Percentiles rank a stretch among this genome's conserved stretches.
These are phyloP conservation scores for Scaptomyza reducta DNA, from an alignment of 2,888 invertebrate species.

Conservation along the genomic window DNA sequence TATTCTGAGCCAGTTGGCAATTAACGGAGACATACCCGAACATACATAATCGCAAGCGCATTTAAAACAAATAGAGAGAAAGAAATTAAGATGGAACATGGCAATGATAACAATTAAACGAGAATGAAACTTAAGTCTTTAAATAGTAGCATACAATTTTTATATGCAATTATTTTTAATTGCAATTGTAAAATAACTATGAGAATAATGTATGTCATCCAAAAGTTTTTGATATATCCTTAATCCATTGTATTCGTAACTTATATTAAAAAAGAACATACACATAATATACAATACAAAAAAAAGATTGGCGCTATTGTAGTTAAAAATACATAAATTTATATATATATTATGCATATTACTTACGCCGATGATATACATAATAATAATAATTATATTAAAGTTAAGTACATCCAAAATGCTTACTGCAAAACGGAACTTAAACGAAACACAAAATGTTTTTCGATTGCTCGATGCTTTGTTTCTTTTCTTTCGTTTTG, in stretches of 20 bases:
- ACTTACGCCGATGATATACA: constrained; percentile 43
- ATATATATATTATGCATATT: constrained; percentile 46
- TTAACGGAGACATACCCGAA: constrained; percentile 76
- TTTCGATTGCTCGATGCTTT: constrained; percentile 37
- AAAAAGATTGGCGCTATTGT: constrained; percentile 71
- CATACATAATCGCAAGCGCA: constrained; percentile 77
- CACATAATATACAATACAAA: constrained; percentile 36
- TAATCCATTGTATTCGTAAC: constrained; percentile 56
- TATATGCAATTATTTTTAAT: constrained; percentile 72
- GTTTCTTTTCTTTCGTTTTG: constrained; percentile 17
- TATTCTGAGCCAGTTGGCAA: constrained; percentile 47
- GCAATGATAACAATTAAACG: constrained; percentile 57
- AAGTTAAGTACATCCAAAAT: constrained; percentile 26
- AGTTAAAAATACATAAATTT: constrained; percentile 57
- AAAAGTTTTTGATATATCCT: constrained; percentile 43
- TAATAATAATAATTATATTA: constrained; percentile 13
- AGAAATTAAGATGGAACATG: constrained; percentile 11
- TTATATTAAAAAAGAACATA: constrained; percentile 28
- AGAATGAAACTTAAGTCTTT: constrained; percentile 66
- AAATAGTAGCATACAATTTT: constrained; percentile 74
- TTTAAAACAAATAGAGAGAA: constrained; percentile 48
- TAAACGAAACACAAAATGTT: constrained; percentile 19
- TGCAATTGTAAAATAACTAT: constrained; percentile 69
- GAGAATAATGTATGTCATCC: constrained; percentile 44
- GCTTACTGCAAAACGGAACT: constrained; percentile 37